Base-by-base conservation (phyloP, 1,140 invertebrate species). In the Catajapyx aquilonaris region DNA sequence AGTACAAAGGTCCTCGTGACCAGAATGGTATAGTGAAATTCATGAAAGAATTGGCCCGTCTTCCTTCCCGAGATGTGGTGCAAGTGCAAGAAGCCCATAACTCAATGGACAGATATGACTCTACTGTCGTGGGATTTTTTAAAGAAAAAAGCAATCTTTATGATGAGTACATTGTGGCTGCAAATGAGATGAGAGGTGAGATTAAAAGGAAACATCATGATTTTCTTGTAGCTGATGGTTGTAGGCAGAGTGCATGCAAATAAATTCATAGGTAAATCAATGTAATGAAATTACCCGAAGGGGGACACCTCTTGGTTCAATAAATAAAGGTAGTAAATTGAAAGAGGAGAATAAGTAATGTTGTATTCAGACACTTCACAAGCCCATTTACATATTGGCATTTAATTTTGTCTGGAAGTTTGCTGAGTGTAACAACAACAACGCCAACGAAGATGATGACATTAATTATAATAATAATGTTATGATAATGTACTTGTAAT, bases 61-160 rank as follows among this genome's bases (percentile, higher is more conserved):
- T 64, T 11, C 60, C 68, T 10, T 62, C 65, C 2, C 59, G 54
- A 34, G 49, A 59, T 32, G 45, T 62, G 11, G 38, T 44, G 3
- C 51, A 47, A 18, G 19, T 53, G 10, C 54, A 56, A 34, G 59
- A 56, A 23, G 35, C 65, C 5, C 43, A 58, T 21, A 62, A 62
- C 25, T 50, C 55, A 16, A 48, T 69, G 36, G 48, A 54, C 23
- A 46, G 60, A 31, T 59, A 59, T 35, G 57, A 65, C 34, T 48
- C 64, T 5, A 65, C 57, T 7, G 52, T 72, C 16, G 52, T 71
- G 37, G 69, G 65, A 3, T 66, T 68, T 49, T 73, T 73, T 47
- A 48, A 59, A 9, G 44, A 53, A 4, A 47, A 56, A 7, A 57
- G 61, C 39, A 37, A 51, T 20, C 50, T 56, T 18, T 62, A 61